Evolutionary conservation across 2,113 vertebrate species (phyloP).

Genomic region (Dicrurus megarhynchus): DNA sequence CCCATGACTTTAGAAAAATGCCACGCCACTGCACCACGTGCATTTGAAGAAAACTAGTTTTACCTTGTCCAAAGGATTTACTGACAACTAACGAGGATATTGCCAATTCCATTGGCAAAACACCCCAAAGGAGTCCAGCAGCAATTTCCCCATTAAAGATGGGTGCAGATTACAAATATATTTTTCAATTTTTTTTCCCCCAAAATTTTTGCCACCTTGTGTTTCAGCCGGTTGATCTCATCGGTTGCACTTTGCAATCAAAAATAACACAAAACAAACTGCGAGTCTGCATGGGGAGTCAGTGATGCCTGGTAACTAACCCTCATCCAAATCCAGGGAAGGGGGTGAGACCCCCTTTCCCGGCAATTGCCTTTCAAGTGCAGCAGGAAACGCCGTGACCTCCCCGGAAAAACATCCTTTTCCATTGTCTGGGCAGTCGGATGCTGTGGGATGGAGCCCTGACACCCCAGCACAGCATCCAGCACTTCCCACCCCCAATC

Average conservation of each 20-base stretch:
- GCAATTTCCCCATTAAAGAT: not conserved
- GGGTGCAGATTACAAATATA: fast-evolving
- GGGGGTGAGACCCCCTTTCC: not conserved
- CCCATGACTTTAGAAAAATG: not conserved
- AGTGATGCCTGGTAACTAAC: not conserved
- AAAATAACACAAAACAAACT: not conserved
- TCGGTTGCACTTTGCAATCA: not conserved
- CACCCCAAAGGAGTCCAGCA: not conserved
- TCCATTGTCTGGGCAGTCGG: not conserved
- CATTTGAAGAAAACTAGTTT: not conserved
- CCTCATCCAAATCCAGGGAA: not conserved
- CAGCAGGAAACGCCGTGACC: fast-evolving
- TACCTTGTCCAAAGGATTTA: not conserved
- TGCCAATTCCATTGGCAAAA: not conserved
- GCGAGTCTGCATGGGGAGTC: fast-evolving
- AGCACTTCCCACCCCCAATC: not conserved
- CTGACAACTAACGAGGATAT: not conserved
- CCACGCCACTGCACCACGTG: fast-evolving
- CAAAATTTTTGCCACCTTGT: not conserved
- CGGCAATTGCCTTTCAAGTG: fast-evolving
- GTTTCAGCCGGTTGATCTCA: not conserved
- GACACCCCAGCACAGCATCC: not conserved
- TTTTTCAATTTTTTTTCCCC: not conserved
- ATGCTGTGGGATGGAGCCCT: not conserved
- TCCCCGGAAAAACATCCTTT: not conserved